Evolutionary conservation across 1,140 invertebrate species (phyloP), one percentile per base, ranked within the genome.

Genomic region (Drosophila bocqueti): DNA sequence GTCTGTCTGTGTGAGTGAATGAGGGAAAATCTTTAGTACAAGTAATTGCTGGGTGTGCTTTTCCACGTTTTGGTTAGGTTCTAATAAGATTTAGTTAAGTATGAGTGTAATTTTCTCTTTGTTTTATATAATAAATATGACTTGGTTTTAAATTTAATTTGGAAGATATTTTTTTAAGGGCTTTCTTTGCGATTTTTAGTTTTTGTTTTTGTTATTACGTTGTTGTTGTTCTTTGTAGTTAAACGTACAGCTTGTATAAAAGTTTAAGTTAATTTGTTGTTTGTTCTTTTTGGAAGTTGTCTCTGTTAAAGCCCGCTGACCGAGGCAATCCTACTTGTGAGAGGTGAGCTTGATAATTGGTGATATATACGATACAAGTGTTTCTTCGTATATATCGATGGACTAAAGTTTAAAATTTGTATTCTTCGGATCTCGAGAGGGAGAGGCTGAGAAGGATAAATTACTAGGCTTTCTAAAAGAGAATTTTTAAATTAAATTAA

Each of bases 181-280:
- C 72, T 57, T 72, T 75, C 64, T 71, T 68, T 77, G 55, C 74
- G 63, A 52, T 63, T 79, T 79, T 43, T 78, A n/a, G 54, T 67
- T 76, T 76, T 72, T 38, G 54, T 67, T 76, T 76, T 72, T 45
- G 59, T 67, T 40, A 57, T 57, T 57, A 67, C 21, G 43, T 34
- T 52, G 54, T 72, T 72, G 29, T 68, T 73, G 46, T 75, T 75
- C 43, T 47, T 71, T 69, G 76, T 76, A 85, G 79, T 79, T 79
- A 75, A 76, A 84, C 83, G 74, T 74, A 91, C 67, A 85, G 85
- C 71, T 57, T 85, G 85, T 82, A 90, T 87, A 86, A 76, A 82
- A 82, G 65, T 72, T 85, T 76, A 79, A 67, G 75, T 79, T 86
- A 52, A 72, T 77, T 83, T 65, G 36, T 66, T 76, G 64, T 79